Base-by-base conservation (phyloP, 1,140 invertebrate genomes). In the Drosophila erecta region DNA sequence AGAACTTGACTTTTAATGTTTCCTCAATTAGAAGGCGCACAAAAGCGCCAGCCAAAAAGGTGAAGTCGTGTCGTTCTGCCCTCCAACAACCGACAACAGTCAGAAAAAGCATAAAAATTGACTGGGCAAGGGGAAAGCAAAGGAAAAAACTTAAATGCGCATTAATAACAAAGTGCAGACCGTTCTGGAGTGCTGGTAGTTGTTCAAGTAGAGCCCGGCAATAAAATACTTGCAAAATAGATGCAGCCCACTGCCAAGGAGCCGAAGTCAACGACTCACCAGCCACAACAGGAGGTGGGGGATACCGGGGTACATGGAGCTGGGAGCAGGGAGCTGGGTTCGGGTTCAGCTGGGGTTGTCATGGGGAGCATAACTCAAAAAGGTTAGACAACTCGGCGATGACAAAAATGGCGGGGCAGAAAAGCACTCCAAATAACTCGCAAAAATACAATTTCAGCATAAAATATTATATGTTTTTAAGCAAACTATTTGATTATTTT, bases 1-100 rank as follows among this genome's bases (percentile, higher is more conserved):
- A 83, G 83, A 87, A 87, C 84, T 87, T 87, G 84, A 87, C 83
- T 87, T 87, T 87, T 87, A 87, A 87, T 87, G 83, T 89, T 87
- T 87, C 83, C 83, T 86, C 83, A 86, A 86, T 86, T 86, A 86
- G 83, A 86, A 87, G 59, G 70, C 83, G 76, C 60, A 86, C 81
- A 86, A 86, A 87, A 60, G 74, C 74, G 20, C 22, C 59, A 81
- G 81, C 81, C 81, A 87, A 86, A 86, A 86, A 86, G 83, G 83
- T 86, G 75, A 69, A 86, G 60, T 78, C 75, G 61, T 70, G 74
- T 71, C 65, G 79, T 44, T 41, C 55, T 49, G 56, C 66, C 64
- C 62, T 24, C 60, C 49, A 15, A 44, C 55, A 33, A 47, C 30
- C 30, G 30, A 30, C 43, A 15, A 11, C 3, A 15, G 8, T 51